These are phyloP conservation scores for Pollenia labialis DNA, from an alignment of 2,888 invertebrate genomes.

Conservation along the genomic window DNA sequence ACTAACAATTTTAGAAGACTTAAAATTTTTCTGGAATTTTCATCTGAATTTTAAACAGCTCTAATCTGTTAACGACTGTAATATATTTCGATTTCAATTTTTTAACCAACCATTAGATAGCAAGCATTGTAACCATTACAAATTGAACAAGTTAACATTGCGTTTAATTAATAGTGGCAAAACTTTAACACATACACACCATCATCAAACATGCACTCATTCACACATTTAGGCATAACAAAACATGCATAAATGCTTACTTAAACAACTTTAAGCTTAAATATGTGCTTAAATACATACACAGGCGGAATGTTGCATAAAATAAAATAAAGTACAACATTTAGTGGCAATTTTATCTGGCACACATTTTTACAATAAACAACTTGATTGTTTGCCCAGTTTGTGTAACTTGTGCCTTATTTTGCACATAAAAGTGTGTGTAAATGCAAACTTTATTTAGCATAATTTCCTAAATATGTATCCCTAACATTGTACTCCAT, in stretches of 20 bases:
- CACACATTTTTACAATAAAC: slow-evolving; percentile 62
- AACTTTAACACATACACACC: slow-evolving; percentile 60
- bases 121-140: slow-evolving; percentile 58
- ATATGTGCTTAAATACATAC: not conserved
- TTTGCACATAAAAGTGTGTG: slow-evolving; percentile 23
- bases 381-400: slow-evolving; percentile 56
- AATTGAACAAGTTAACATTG: slow-evolving; percentile 71
- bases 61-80: not conserved
- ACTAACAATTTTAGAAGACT: too few species aligned
- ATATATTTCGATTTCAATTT: not conserved
- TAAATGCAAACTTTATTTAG: slow-evolving; percentile 64
- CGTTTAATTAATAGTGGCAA: slow-evolving; percentile 74
- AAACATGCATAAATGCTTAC: slow-evolving; percentile 39
- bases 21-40: too few species aligned
- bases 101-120: slow-evolving; percentile 59
- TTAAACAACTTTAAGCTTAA: slow-evolving; percentile 30
- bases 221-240: slow-evolving; percentile 32
- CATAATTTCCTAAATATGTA: slow-evolving; percentile 64
- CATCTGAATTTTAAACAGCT: not conserved
- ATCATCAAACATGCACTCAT: slow-evolving; percentile 30
- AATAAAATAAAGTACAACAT: slow-evolving; percentile 16
- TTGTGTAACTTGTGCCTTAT: slow-evolving; percentile 57
- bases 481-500: slow-evolving; percentile 62
- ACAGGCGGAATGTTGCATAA: not conserved
- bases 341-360: slow-evolving; percentile 46